Evolutionary conservation across 2,797 vertebrate species (phyloP).

Genomic region (Arrhamphus sclerolepis): DNA sequence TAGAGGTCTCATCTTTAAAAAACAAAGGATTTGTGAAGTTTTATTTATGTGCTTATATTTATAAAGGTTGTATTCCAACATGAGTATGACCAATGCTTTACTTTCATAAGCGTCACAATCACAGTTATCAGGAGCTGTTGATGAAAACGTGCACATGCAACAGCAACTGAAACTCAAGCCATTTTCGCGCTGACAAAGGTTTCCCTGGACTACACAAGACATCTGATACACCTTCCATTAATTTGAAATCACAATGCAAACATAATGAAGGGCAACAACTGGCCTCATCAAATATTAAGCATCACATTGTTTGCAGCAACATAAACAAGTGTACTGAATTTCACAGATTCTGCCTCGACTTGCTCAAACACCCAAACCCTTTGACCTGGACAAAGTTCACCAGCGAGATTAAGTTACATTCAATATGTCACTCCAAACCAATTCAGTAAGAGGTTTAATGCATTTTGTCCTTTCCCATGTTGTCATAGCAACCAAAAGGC

Average conservation of each 20-base stretch:
- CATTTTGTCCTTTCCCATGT: neutral
- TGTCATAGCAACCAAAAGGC: slow-evolving; percentile 15
- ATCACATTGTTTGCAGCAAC: slow-evolving; percentile 20
- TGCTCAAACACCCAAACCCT: slow-evolving; percentile 12
- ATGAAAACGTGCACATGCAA: neutral
- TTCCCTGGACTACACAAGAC: slow-evolving; percentile 38
- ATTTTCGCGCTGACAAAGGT: slow-evolving; percentile 21
- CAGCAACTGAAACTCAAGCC: slow-evolving; percentile 36
- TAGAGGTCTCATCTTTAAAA: no score
- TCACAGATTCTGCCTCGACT: slow-evolving; percentile 34
- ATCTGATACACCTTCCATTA: slow-evolving; percentile 44
- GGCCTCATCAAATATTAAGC: slow-evolving; percentile 72
- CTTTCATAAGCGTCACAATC: slow-evolving; percentile 6
- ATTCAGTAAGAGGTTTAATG: neutral
- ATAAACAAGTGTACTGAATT: slow-evolving; percentile 35
- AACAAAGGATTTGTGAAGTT: no score
- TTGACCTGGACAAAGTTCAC: neutral
- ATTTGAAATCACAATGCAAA: slow-evolving; percentile 48
- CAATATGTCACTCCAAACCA: neutral
- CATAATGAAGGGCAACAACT: slow-evolving; percentile 61
- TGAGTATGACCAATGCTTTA: slow-evolving; percentile 6
- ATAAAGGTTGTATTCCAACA: neutral
- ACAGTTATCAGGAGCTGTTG: slow-evolving; percentile 3
- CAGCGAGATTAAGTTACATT: slow-evolving; percentile 24
- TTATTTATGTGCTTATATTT: neutral